Conservation (phyloP, 1,140 invertebrate genomes). For the Aporrectodea caliginosa region DNA sequence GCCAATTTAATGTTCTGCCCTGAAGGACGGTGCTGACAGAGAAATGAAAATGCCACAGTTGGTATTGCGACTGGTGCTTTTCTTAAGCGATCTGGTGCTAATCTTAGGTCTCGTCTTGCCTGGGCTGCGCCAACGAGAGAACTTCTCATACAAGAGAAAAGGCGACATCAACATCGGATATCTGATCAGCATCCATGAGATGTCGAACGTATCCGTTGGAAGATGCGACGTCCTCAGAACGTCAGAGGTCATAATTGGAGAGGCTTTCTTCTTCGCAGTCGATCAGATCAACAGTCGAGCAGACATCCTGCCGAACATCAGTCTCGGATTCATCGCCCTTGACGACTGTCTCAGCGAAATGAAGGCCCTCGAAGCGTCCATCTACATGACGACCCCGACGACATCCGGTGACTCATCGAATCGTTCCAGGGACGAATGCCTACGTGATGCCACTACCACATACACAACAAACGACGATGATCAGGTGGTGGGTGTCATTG, state of each 20-base stretch:
- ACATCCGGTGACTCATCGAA: too few relatives aligned
- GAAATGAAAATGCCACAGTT: too few relatives aligned
- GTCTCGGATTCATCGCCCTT: neutral
- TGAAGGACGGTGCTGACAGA: too few relatives aligned
- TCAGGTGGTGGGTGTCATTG: neutral
- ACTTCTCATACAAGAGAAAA: too few relatives aligned
- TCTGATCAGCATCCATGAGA: neutral
- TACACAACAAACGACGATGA: neutral
- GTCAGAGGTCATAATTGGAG: neutral
- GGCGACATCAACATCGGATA: neutral
- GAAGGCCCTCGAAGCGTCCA: neutral
- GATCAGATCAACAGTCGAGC: neutral
- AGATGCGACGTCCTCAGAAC: neutral
- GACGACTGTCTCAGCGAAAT: neutral
- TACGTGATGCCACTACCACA: too few relatives aligned
- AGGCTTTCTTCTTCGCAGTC: neutral
- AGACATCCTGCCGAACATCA: neutral
- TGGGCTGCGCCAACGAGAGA: too few relatives aligned
- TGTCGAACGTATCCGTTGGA: neutral
- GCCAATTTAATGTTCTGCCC: too few relatives aligned
- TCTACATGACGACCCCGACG: conserved; percentile 2
- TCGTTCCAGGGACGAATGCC: too few relatives aligned
- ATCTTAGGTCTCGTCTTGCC: too few relatives aligned
- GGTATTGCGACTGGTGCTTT: too few relatives aligned
- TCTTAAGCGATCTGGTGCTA: too few relatives aligned